These are phyloP conservation scores for Catamblyrhynchus diadema DNA, from an alignment of 2,797 vertebrate genomes.

Conservation along the genomic window DNA sequence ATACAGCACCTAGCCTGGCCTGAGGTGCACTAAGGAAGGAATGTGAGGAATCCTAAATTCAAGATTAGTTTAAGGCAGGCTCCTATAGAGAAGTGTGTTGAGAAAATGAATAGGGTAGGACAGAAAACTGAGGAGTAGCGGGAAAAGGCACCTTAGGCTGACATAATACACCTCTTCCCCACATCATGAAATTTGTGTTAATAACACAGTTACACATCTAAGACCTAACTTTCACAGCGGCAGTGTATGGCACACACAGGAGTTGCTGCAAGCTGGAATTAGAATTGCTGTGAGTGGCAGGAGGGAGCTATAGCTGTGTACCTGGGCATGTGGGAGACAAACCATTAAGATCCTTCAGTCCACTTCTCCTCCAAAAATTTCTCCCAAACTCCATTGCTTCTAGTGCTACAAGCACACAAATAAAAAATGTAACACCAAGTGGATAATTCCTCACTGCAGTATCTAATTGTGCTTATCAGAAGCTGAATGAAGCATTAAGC, in stretches of 20 bases:
- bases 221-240: not conserved
- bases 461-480: not conserved
- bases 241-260: not conserved
- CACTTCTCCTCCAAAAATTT: not conserved
- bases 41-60: not conserved
- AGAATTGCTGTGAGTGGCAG: not conserved
- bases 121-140: not conserved
- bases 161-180: not conserved
- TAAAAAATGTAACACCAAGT: not conserved
- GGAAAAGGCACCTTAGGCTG: not conserved
- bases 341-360: not conserved
- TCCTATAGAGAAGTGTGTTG: accelerated
- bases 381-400: not conserved
- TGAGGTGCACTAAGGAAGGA: not conserved
- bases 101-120: not conserved
- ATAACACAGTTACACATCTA: not conserved
- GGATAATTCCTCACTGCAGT: not conserved
- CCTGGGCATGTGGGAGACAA: not conserved
- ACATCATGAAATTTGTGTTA: not conserved
- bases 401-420: not conserved
- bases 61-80: not conserved
- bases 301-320: not conserved
- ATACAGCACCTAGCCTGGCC: not conserved
- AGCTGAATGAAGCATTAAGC: not conserved
- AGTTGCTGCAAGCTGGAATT: not conserved